Base-by-base conservation (phyloP, 2,888 invertebrate genomes). In the Anorthoa munda region DNA sequence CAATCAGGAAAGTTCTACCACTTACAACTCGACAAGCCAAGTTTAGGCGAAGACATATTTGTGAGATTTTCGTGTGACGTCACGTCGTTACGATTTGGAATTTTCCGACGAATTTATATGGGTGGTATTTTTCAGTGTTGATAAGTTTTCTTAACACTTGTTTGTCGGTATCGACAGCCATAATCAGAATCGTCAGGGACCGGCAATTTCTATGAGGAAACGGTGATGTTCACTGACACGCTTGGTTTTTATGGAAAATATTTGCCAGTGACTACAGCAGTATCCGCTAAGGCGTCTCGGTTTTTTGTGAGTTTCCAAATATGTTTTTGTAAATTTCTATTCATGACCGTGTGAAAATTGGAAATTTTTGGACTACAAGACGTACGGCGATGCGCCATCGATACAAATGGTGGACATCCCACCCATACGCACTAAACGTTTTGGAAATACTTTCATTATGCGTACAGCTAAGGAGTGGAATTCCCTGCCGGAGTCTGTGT, bases 11-110 rank as follows among this genome's bases (percentile, higher is more conserved):
- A 86, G 77, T 87, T 87, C 56, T 39, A 72, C 66, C 77, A 79
- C 82, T 87, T 77, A 79, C 66, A 75, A 84, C 81, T 82, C 81
- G 86, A 77, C 87, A 84, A 81, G 85, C 72, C 74, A 81, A 87
- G 69, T 85, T 86, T 69, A 12, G 23, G 51, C 23, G 58, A 58
- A 79, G 79, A 75, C 66, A 77, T 74, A 75, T 79, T 79, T 72
- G 77, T 63, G 75, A 84, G 79, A 75, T 82, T 76, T 80, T 74
- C 56, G 48, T 56, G 66, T 72, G 66, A 81, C 72, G 51, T 75
- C 82, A 50, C 68, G 64, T 79, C 77, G 71, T 77, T 81, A 71
- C 55, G 77, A 69, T 81, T 77, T 61, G 48, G 66, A 75, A 76
- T 69, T 67, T 64, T 53, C 59, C 45, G 60, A 31, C 59, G 51